phyloP scores from a whole-genome alignment of 53 echinoderm and acorn worm species.

The Hippasteria phrygiana region DNA sequence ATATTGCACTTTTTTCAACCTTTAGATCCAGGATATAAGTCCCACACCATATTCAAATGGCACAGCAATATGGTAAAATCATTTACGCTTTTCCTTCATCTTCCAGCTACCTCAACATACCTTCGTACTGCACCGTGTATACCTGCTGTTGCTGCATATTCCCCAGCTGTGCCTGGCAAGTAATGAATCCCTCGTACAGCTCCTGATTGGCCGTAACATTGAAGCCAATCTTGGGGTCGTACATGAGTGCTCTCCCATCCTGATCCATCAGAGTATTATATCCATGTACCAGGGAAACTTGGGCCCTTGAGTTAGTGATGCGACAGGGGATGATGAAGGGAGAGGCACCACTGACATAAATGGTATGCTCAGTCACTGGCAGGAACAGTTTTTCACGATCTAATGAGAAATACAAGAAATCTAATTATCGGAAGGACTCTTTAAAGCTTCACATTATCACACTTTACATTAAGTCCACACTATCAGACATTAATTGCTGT shows the following conservation, averaged over 20 bases:
- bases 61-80: neutral
- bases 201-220: slow-evolving; percentile 47
- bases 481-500: too few relatives aligned
- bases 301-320: slow-evolving; percentile 62
- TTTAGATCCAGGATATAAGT: too few relatives aligned
- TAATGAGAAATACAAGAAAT: neutral
- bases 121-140: slow-evolving; percentile 65
- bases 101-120: slow-evolving; percentile 27
- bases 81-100: neutral
- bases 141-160: slow-evolving; percentile 40
- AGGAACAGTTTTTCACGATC: slow-evolving; percentile 61
- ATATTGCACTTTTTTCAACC: too few relatives aligned
- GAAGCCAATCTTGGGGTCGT: slow-evolving; percentile 54
- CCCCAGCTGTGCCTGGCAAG: slow-evolving; percentile 42
- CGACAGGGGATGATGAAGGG: slow-evolving; percentile 75
- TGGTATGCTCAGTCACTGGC: slow-evolving; percentile 39
- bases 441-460: neutral
- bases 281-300: slow-evolving; percentile 28
- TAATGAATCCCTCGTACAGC: slow-evolving; percentile 42
- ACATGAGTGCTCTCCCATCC: slow-evolving; percentile 13
- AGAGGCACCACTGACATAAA: slow-evolving; percentile 33
- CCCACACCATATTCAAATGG: too few relatives aligned
- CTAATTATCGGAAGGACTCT: neutral
- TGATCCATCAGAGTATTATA: slow-evolving; percentile 19
- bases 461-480: too few relatives aligned